A percentile compares a stretch with the other conserved stretches of the same genome.
Evolutionary conservation across 2,113 vertebrate species (phyloP).

Genomic region (Hiodon tergisus): DNA sequence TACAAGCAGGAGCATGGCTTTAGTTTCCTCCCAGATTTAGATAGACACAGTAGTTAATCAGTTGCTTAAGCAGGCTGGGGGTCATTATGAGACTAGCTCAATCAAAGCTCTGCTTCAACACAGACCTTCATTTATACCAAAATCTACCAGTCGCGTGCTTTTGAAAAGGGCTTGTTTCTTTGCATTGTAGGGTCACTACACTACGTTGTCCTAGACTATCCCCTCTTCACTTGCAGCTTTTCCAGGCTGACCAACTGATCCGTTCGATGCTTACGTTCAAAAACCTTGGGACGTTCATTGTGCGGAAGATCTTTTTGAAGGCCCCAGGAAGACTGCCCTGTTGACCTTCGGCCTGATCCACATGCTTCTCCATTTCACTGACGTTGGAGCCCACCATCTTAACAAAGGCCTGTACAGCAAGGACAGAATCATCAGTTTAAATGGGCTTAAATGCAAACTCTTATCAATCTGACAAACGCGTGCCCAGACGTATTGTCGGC

Average conservation of each 20-base stretch:
- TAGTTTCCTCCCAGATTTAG: too few relatives aligned
- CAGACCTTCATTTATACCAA: neutral
- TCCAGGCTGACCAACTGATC: neutral
- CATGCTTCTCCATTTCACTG: constrained; percentile 78
- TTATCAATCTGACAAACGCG: too few relatives aligned
- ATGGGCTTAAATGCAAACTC: too few relatives aligned
- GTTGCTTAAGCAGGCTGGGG: too few relatives aligned
- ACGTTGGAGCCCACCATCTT: constrained; percentile 79
- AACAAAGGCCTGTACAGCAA: constrained; percentile 72
- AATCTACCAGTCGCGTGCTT: neutral
- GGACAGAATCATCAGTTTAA: neutral
- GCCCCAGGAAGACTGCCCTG: constrained; percentile 76
- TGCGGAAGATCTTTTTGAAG: constrained; percentile 80
- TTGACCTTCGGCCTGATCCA: constrained; percentile 79
- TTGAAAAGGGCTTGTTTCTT: neutral
- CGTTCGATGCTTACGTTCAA: constrained; percentile 65
- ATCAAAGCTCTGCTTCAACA: too few relatives aligned
- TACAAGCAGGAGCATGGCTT: too few relatives aligned
- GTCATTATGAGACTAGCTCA: too few relatives aligned
- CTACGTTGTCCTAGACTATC: too few relatives aligned
- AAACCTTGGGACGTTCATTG: constrained; percentile 75
- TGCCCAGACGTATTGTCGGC: too few relatives aligned
- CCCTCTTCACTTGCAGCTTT: neutral
- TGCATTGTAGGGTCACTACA: too few relatives aligned
- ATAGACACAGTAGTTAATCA: too few relatives aligned